phyloP scores from a whole-genome alignment of 2,888 invertebrate species.

The Silvanus unidentatus region DNA sequence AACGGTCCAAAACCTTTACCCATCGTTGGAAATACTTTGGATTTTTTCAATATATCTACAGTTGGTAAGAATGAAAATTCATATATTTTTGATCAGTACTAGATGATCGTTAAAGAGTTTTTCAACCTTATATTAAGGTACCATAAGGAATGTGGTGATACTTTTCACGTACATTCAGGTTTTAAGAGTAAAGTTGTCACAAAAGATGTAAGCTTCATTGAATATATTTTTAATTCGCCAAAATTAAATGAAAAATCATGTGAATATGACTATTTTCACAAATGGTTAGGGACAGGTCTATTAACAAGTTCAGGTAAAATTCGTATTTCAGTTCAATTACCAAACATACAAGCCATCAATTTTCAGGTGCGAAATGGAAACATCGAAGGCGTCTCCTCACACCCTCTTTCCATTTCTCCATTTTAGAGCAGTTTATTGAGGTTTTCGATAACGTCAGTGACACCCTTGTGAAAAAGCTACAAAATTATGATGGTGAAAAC shows the following conservation, averaged over 20 bases:
- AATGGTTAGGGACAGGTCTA: constrained; percentile 20
- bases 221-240: constrained; percentile 15
- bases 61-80: background rate
- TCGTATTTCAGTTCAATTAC: too few species aligned
- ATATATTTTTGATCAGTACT: background rate
- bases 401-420: constrained; percentile 73
- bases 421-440: constrained; percentile 63
- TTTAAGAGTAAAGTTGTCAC: too few species aligned
- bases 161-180: too few species aligned
- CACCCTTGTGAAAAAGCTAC: constrained; percentile 53
- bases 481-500: constrained; percentile 38
- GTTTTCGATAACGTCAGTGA: constrained; percentile 61
- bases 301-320: constrained; percentile 11
- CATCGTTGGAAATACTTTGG: background rate
- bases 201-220: constrained; percentile 15
- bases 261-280: constrained; percentile 11
- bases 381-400: constrained; percentile 64
- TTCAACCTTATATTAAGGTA: too few species aligned
- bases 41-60: too few species aligned
- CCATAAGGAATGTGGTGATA: too few species aligned
- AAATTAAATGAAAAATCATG: constrained; percentile 13
- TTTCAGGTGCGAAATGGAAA: constrained; percentile 55
- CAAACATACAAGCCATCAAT: too few species aligned
- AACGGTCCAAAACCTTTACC: background rate
- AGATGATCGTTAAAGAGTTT: too few species aligned